Evolutionary conservation across 2,113 vertebrate species (phyloP).

Genomic region (Balaeniceps rex): DNA sequence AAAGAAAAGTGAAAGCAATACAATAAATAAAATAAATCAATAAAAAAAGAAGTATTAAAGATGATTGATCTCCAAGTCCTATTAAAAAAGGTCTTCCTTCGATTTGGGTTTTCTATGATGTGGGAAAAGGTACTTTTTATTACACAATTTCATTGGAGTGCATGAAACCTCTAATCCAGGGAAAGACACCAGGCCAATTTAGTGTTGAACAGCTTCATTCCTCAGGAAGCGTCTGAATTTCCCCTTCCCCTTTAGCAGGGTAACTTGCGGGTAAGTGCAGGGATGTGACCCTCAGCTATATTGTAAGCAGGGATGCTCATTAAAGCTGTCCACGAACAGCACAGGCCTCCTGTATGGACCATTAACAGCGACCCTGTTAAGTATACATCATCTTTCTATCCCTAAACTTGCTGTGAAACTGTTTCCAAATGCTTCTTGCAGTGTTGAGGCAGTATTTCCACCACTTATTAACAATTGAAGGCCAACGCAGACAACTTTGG

Average conservation of each 20-base stretch:
- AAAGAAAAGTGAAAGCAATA: background rate
- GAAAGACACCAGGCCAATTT: rapidly evolving
- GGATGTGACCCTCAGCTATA: background rate
- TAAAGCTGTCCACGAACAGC: background rate
- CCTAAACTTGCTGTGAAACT: background rate
- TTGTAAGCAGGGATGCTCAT: background rate
- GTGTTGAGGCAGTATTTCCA: background rate
- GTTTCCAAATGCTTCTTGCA: background rate
- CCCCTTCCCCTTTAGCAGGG: background rate
- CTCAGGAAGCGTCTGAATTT: background rate
- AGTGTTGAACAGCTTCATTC: background rate
- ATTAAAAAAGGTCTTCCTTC: background rate
- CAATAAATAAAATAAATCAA: background rate
- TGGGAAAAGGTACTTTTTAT: background rate
- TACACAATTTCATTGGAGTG: background rate
- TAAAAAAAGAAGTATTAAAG: background rate
- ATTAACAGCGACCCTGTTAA: background rate
- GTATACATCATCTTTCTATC: background rate
- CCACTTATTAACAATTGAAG: background rate
- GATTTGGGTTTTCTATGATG: background rate
- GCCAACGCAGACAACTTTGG: background rate
- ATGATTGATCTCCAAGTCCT: background rate
- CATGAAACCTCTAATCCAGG: background rate
- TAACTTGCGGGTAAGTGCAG: rapidly evolving
- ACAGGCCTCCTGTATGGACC: background rate